These are phyloP conservation scores for Pyrrhia umbra DNA, from an alignment of 2,888 invertebrate species.

Conservation along the genomic window DNA sequence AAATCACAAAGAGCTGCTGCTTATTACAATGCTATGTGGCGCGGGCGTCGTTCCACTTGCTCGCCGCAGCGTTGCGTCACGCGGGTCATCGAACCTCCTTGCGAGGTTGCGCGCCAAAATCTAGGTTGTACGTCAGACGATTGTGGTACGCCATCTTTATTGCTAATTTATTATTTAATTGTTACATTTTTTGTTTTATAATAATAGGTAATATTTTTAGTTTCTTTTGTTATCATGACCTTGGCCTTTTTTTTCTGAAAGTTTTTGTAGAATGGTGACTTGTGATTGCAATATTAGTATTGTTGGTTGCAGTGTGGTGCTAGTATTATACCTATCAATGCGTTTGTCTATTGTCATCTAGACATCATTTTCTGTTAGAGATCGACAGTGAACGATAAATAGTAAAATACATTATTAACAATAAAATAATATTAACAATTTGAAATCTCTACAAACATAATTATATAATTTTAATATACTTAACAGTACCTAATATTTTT, in stretches of 20 bases:
- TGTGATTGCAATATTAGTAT: background rate
- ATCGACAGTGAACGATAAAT: too few relatives aligned
- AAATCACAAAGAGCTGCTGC: conserved; percentile 24
- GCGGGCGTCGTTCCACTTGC: conserved; percentile 73
- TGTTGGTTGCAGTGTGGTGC: too few relatives aligned
- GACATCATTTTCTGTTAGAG: too few relatives aligned
- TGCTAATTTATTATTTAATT: conserved; percentile 9
- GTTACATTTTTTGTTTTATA: conserved; percentile 17
- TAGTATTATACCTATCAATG: too few relatives aligned
- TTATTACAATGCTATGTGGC: conserved; percentile 50
- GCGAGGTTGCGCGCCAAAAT: conserved; percentile 65
- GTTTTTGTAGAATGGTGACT: background rate
- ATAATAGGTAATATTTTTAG: background rate
- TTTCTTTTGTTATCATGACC: conserved; percentile 6
- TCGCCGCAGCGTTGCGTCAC: conserved; percentile 73
- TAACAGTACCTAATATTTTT: too few relatives aligned
- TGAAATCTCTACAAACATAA: too few relatives aligned
- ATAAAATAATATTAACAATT: too few relatives aligned
- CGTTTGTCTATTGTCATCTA: too few relatives aligned
- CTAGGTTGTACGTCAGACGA: conserved; percentile 52
- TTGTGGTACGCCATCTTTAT: conserved; percentile 23
- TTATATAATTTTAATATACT: too few relatives aligned
- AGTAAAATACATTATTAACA: too few relatives aligned
- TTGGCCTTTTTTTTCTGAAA: conserved; percentile 1
- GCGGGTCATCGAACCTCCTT: conserved; percentile 70